phyloP scores from a whole-genome alignment of 2,113 vertebrate genomes.

The Raphicerus campestris region DNA sequence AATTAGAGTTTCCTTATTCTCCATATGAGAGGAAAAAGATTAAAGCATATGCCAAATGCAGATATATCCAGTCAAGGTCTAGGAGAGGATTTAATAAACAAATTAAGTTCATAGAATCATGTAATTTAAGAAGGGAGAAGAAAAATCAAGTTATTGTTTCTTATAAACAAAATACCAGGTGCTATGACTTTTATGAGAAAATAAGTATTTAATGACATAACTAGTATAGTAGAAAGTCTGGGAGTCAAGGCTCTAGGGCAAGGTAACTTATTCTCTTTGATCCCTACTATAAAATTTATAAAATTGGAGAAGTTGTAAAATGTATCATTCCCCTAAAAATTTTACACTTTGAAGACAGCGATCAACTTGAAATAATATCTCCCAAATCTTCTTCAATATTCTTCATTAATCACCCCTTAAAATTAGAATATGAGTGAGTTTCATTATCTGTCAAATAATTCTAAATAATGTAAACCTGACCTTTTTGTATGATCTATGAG shows the following conservation, averaged over 20 bases:
- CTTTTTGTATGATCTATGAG: no score
- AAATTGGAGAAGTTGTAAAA: background rate
- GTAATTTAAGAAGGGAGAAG: background rate
- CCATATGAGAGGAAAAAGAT: background rate
- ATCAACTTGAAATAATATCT: no score
- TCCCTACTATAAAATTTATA: background rate
- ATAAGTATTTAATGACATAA: background rate
- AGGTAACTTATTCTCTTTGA: background rate
- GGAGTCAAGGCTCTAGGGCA: background rate
- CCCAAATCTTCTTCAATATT: no score
- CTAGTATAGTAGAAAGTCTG: background rate
- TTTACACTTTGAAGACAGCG: no score
- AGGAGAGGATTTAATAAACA: background rate
- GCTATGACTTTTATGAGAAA: background rate
- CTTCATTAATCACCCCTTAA: no score
- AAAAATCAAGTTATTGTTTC: background rate
- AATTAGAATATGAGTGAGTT: no score
- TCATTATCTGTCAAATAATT: no score
- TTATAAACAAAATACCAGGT: background rate
- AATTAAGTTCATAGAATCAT: background rate
- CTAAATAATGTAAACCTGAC: no score
- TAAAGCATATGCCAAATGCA: background rate
- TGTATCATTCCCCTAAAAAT: no score
- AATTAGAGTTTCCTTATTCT: background rate
- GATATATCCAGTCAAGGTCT: no score